Conservation (phyloP, 2,888 invertebrate genomes). For the Philhelius pedissequus region DNA sequence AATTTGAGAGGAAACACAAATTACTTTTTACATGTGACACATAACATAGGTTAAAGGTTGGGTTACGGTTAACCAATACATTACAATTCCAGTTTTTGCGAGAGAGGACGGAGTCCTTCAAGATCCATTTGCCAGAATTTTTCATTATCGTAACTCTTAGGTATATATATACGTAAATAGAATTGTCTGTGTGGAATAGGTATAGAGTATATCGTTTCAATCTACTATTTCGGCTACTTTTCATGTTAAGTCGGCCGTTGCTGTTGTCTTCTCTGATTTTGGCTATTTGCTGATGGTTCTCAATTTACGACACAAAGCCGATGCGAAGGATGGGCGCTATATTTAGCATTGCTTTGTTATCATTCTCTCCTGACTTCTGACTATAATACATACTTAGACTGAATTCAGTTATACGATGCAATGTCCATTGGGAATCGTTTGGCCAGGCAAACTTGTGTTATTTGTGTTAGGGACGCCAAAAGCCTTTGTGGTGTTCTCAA, state of each 20-base stretch:
- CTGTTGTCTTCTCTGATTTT: conserved; percentile 30
- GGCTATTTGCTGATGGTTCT: conserved; percentile 27
- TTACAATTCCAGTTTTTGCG: neutral
- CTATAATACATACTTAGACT: neutral
- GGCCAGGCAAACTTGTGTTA: neutral
- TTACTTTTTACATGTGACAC: conserved; percentile 43
- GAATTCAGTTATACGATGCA: too few species aligned
- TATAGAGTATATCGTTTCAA: neutral
- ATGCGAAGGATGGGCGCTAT: neutral
- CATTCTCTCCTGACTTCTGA: neutral
- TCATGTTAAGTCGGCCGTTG: neutral
- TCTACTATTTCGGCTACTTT: neutral
- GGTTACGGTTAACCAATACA: neutral
- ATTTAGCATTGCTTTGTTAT: neutral
- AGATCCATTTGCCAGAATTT: conserved; percentile 12
- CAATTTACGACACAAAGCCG: conserved; percentile 7
- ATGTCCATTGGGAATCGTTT: neutral
- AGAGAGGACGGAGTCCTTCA: conserved; percentile 15
- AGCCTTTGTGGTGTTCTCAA: neutral
- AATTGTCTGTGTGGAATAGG: neutral
- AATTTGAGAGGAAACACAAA: conserved; percentile 51
- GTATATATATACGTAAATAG: neutral
- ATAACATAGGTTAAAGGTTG: conserved; percentile 11
- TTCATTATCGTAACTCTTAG: neutral
- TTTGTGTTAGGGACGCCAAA: too few species aligned